phyloP scores from a whole-genome alignment of 2,113 vertebrate species.

The Spheniscus mendiculus region DNA sequence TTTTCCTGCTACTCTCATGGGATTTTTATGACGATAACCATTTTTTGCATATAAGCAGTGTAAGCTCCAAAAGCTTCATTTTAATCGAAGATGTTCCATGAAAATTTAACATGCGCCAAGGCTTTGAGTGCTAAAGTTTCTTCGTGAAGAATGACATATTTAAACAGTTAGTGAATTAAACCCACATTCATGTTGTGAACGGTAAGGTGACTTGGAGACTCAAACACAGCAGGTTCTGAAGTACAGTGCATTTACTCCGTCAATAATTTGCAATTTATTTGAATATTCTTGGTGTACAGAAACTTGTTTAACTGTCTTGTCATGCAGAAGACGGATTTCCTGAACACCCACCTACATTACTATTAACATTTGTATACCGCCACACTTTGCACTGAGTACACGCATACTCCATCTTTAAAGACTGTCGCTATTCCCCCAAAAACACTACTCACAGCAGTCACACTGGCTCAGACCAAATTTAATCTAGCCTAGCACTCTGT shows the following conservation, averaged over 20 bases:
- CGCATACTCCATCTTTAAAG: not conserved
- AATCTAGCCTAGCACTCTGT: not conserved
- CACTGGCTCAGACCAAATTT: not conserved
- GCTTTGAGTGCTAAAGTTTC: not conserved
- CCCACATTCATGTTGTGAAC: not conserved
- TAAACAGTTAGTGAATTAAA: slow-evolving; percentile 34
- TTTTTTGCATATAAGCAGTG: slow-evolving; percentile 48
- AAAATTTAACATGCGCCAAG: slow-evolving; percentile 41
- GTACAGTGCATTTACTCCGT: not conserved
- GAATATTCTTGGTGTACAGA: not conserved
- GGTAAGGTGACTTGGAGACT: not conserved
- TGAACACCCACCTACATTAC: not conserved
- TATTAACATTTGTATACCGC: not conserved
- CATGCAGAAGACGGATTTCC: not conserved
- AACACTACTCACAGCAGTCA: not conserved
- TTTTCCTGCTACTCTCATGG: slow-evolving; percentile 59
- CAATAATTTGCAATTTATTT: not conserved
- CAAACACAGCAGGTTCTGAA: slow-evolving; percentile 5
- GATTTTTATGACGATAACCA: slow-evolving; percentile 51
- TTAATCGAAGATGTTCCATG: slow-evolving; percentile 50
- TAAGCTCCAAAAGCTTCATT: slow-evolving; percentile 52
- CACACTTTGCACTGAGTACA: not conserved
- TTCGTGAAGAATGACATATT: slow-evolving; percentile 22
- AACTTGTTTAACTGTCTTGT: not conserved
- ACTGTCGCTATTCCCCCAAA: not conserved